Base-by-base conservation (phyloP, 1,140 invertebrate species). In the Trichonephila clavata region DNA sequence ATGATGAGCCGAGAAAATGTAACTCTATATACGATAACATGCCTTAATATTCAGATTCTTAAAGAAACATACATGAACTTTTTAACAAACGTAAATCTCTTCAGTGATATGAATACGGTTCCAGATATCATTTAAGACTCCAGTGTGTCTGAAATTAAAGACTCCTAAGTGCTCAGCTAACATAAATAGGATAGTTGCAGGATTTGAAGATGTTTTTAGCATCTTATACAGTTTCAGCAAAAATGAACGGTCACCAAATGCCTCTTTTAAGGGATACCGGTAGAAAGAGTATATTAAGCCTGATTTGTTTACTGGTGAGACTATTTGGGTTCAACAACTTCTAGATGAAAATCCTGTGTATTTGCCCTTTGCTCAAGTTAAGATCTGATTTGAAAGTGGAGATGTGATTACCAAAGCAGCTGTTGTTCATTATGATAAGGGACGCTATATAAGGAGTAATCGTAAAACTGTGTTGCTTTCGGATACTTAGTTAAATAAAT, bases 281-380 rank as follows among this genome's bases (percentile, higher is more conserved):
- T 16, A 7, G 39, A 18, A 90, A 90, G 16, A 0, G n/a, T 16
- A 20, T 90, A 16, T 50, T 5, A 39, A 2, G 59, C 18, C 10
- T 6, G 8, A 43, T 24, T 60, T 57, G 0, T 32, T 50, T 20
- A 77, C 68, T 16, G 88, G 65, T 27, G 88, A 80, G 57, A 57
- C 0, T 39, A 57, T 90, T 57, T 90, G 88, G 27, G 65, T 77
- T 2, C 50, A 90, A 90, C 65, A 83, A 32, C 50, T 27, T 21
- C 57, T 91, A 10, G n/a, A 83, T 83, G 24, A 65, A 59, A 6
- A 39, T 27, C 39, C 2, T 21, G 60, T 83, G 2, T 91, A 77
- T 13, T 83, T 91, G 60, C 77, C 77, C 2, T 18, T 81, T 16
- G 65, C 88, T 21, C 1, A 80, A 77, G 18, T 90, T n/a, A 61